phyloP scores from a whole-genome alignment of 2,888 invertebrate species.

The Coenonympha glycerion region DNA sequence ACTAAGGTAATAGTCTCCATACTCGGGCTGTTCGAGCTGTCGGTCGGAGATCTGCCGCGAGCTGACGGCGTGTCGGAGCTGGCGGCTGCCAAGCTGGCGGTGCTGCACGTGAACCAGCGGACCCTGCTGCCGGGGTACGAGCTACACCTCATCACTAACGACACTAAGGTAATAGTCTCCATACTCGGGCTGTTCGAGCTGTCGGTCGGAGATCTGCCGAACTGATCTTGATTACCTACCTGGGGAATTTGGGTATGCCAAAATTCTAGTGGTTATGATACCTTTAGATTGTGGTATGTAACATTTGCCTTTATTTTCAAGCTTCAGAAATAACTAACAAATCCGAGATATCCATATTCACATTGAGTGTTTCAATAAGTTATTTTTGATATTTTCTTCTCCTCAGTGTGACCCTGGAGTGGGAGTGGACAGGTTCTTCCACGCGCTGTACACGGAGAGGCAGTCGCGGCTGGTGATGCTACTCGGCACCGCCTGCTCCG shows the following conservation, averaged over 20 bases:
- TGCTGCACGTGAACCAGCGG: slow-evolving; percentile 84
- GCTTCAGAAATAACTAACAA: too few relatives aligned
- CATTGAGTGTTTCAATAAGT: too few relatives aligned
- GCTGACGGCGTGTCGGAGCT: slow-evolving; percentile 84
- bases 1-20: slow-evolving; percentile 82
- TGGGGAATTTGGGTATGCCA: too few relatives aligned
- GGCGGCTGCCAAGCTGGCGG: slow-evolving; percentile 85
- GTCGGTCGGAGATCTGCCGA: slow-evolving; percentile 78
- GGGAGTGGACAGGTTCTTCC: slow-evolving; percentile 93
- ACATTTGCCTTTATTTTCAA: too few relatives aligned
- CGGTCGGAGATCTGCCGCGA: slow-evolving; percentile 78
- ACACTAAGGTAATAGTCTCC: slow-evolving; percentile 88
- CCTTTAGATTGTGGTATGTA: too few relatives aligned
- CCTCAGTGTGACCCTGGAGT: slow-evolving; percentile 92
- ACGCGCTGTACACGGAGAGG: slow-evolving; percentile 88
- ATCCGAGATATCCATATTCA: too few relatives aligned
- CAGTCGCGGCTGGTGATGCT: slow-evolving; percentile 85
- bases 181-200: slow-evolving; percentile 88
- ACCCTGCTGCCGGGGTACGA: slow-evolving; percentile 82
- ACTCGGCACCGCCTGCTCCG: slow-evolving; percentile 91
- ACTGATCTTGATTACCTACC: too few relatives aligned
- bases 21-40: slow-evolving; percentile 87
- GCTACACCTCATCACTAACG: slow-evolving; percentile 85
- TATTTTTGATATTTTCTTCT: not conserved
- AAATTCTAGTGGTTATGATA: too few relatives aligned